phyloP scores from a whole-genome alignment of 2,888 invertebrate species.

The Drosophila monieri region DNA sequence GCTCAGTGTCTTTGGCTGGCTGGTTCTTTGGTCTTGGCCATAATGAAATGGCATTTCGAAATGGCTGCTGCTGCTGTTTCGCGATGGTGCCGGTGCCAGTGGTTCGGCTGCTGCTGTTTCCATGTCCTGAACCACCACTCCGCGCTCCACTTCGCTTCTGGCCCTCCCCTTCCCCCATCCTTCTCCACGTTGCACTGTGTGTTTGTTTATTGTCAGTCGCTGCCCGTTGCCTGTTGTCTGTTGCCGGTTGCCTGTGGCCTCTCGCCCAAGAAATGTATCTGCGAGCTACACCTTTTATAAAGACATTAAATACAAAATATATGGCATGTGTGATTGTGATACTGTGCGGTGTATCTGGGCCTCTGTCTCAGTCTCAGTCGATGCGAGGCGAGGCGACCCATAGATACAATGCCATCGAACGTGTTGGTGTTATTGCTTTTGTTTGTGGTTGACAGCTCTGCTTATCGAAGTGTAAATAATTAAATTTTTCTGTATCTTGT shows the following conservation, averaged over 20 bases:
- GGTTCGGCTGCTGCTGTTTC: conserved; percentile 51
- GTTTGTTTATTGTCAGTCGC: conserved; percentile 64
- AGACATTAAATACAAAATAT: conserved; percentile 78
- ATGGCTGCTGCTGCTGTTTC: conserved; percentile 60
- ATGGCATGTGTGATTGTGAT: conserved; percentile 76
- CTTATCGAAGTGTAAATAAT: conserved; percentile 79
- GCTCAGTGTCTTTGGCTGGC: conserved; percentile 44
- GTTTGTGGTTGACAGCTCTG: conserved; percentile 72
- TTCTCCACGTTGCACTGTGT: conserved; percentile 40
- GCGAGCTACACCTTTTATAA: conserved; percentile 72
- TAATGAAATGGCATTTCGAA: conserved; percentile 78
- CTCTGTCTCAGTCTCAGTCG: conserved; percentile 23
- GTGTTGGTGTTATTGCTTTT: conserved; percentile 43
- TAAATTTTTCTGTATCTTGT: conserved; percentile 54
- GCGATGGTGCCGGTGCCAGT: conserved; percentile 27
- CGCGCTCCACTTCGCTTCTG: conserved; percentile 1
- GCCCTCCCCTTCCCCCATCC: background rate
- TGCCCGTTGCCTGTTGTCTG: conserved; percentile 14
- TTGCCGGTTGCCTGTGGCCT: conserved; percentile 23
- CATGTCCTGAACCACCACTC: conserved; percentile 53
- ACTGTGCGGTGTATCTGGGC: conserved; percentile 63
- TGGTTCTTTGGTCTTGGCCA: conserved; percentile 49
- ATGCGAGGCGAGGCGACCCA: conserved; percentile 45
- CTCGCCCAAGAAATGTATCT: conserved; percentile 59
- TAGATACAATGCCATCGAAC: conserved; percentile 59